A percentile compares a stretch with the other conserved stretches of the same genome.
phyloP scores from a whole-genome alignment of 2,797 vertebrate species.

The Helostoma temminkii region DNA sequence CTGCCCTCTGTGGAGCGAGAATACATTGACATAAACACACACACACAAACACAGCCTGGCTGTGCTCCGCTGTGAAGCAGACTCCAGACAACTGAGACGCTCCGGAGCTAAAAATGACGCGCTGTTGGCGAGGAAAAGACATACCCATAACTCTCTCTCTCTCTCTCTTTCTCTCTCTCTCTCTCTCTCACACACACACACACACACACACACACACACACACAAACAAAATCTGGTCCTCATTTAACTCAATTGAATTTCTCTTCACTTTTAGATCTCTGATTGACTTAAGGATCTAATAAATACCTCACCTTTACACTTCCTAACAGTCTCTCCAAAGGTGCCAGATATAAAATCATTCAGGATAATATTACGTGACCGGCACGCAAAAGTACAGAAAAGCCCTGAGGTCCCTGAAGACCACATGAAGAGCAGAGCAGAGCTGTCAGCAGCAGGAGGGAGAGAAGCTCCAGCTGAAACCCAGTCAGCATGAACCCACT shows the following conservation, averaged over 20 bases:
- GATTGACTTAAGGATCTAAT: not conserved
- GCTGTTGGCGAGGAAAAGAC: conserved; percentile 16
- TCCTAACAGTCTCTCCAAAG: not conserved
- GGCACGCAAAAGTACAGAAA: not conserved
- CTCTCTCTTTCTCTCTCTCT: not conserved
- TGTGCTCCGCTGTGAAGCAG: not conserved
- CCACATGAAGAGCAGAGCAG: not conserved
- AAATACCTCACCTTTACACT: not conserved
- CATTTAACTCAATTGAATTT: not conserved
- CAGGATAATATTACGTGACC: too few relatives aligned
- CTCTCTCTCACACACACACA: not conserved
- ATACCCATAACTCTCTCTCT: not conserved
- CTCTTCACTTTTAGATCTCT: not conserved
- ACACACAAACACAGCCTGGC: not conserved
- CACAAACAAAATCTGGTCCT: not conserved
- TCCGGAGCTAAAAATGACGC: conserved; percentile 45
- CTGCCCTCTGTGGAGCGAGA: too few relatives aligned
- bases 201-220: conserved; percentile 13
- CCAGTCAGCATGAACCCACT: too few relatives aligned
- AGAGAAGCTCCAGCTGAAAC: not conserved
- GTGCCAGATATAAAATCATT: not conserved
- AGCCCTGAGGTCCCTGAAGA: conserved; percentile 12
- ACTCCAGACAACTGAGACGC: not conserved
- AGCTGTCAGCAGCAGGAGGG: not conserved
- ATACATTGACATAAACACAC: not conserved